Conservation (phyloP, 2,888 invertebrate species). For the Zaprionus bogoriensis region DNA sequence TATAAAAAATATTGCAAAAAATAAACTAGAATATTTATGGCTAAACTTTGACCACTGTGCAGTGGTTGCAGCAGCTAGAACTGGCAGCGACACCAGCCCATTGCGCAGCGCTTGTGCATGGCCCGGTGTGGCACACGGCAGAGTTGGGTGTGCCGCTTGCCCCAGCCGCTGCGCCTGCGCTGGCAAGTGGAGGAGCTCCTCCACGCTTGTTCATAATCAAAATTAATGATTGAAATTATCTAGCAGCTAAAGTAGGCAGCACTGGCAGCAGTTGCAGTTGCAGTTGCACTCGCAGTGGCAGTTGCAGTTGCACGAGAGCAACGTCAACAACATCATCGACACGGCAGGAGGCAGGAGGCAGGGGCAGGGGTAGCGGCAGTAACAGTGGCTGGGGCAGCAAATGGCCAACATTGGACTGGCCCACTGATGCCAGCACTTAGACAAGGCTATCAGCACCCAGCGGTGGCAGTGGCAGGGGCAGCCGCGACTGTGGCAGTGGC, state of each 20-base stretch:
- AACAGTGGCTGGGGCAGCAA: no score
- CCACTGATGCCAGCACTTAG: constrained; percentile 77
- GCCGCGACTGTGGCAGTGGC: constrained; percentile 13
- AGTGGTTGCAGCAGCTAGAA: neutral
- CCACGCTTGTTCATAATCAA: constrained; percentile 76
- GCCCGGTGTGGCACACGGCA: neutral
- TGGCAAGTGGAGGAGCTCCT: constrained; percentile 43
- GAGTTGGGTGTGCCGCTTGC: neutral
- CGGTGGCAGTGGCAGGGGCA: constrained; percentile 7
- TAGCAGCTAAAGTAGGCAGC: constrained; percentile 74
- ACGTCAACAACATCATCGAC: constrained; percentile 65
- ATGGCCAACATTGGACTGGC: constrained; percentile 17
- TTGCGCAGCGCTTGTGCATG: neutral
- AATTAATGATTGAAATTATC: constrained; percentile 81
- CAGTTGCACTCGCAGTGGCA: constrained; percentile 26
- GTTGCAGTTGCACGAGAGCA: constrained; percentile 54
- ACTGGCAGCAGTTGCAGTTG: constrained; percentile 20
- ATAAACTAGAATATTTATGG: no score
- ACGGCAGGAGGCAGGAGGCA: no score
- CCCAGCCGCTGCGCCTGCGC: neutral
- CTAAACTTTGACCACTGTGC: neutral
- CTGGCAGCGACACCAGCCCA: neutral
- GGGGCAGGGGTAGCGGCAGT: no score
- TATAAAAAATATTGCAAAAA: no score
- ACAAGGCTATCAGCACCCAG: constrained; percentile 76